Conservation (phyloP, 2,113 vertebrate genomes). For the Tachuris rubrigastra region DNA sequence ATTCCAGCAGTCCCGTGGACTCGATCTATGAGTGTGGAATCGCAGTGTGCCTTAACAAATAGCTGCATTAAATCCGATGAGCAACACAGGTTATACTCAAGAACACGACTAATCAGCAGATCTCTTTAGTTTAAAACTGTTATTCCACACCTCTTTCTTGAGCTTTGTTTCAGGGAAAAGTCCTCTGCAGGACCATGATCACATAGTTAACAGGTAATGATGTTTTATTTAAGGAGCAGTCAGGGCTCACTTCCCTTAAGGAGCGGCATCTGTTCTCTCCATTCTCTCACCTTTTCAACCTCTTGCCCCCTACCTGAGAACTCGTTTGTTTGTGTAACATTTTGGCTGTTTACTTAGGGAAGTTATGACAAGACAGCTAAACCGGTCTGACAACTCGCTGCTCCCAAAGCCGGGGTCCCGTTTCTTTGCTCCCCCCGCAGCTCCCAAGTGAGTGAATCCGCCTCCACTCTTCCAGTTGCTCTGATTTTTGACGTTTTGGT, state of each 20-base stretch:
- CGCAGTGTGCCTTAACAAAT: background rate
- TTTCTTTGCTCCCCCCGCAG: background rate
- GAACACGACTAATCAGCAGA: background rate
- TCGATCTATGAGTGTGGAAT: background rate
- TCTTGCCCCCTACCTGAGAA: background rate
- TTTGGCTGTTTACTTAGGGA: conserved; percentile 9
- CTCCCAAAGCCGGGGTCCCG: background rate
- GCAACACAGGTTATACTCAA: background rate
- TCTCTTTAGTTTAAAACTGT: background rate
- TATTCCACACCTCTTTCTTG: background rate
- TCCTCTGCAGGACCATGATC: background rate
- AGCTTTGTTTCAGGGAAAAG: background rate
- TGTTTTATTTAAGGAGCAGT: background rate
- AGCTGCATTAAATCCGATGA: background rate
- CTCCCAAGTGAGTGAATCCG: background rate
- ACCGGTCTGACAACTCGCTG: background rate
- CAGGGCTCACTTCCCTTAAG: background rate
- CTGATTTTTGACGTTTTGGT: background rate
- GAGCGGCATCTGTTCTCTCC: background rate
- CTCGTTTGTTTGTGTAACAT: background rate
- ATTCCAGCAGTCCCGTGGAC: background rate
- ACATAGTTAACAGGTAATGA: background rate
- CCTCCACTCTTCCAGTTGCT: background rate
- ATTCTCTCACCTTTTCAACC: background rate
- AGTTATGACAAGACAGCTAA: background rate